Conservation (phyloP, 2,113 vertebrate species). For the Pleuronectes platessa region DNA sequence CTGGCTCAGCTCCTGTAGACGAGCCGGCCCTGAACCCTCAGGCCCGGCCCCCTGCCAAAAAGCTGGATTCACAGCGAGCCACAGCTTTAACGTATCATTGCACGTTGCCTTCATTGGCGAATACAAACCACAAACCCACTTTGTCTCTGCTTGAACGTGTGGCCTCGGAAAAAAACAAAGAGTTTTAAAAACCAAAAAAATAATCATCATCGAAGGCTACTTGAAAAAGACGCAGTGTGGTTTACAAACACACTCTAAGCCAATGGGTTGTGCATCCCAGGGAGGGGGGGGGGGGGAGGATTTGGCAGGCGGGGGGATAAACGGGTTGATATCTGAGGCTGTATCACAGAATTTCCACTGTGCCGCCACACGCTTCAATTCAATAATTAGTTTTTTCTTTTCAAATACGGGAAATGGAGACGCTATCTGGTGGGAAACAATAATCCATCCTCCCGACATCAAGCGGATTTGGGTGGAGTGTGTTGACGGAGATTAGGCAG, state of each 20-base stretch:
- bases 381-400: constrained; percentile 1
- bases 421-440: constrained; percentile 34
- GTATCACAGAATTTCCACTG: constrained; percentile 41
- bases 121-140: too few relatives aligned
- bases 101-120: too few relatives aligned
- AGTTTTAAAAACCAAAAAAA: too few relatives aligned
- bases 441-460: constrained; percentile 31
- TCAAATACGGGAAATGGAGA: constrained; percentile 31
- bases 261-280: constrained; percentile 27
- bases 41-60: constrained; percentile 46
- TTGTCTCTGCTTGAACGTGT: too few relatives aligned
- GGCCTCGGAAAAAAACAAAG: too few relatives aligned
- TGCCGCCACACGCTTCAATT: constrained; percentile 31
- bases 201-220: constrained; percentile 48
- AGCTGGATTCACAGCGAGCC: constrained; percentile 57
- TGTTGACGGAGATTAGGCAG: constrained; percentile 63
- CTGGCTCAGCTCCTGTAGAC: constrained; percentile 31
- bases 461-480: constrained; percentile 27
- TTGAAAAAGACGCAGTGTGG: constrained; percentile 56
- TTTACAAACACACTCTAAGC: constrained; percentile 37
- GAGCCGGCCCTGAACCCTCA: constrained; percentile 49
- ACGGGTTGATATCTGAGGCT: constrained; percentile 34
- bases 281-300: constrained; percentile 2
- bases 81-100: constrained; percentile 58
- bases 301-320: constrained; percentile 26